These are phyloP conservation scores for Felis chaus DNA, from an alignment of 2,113 vertebrate genomes.

Conservation along the genomic window DNA sequence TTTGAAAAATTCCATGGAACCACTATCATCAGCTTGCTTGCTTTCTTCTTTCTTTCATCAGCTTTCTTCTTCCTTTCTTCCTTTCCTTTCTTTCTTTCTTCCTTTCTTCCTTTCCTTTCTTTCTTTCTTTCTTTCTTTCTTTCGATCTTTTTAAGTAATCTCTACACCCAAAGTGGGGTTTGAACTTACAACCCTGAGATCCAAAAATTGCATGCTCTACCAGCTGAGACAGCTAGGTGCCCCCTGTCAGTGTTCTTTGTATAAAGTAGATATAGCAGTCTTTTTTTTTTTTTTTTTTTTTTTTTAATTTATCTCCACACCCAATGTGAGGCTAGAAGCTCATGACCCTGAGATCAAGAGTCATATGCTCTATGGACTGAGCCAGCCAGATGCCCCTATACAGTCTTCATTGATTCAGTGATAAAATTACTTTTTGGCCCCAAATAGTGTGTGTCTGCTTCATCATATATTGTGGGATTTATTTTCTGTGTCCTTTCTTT, in stretches of 20 bases:
- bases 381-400: background rate
- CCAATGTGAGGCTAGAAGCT: background rate
- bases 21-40: background rate
- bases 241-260: background rate
- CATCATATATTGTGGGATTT: background rate
- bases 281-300: too few species aligned
- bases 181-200: background rate
- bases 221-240: background rate
- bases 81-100: background rate
- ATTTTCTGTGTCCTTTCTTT: constrained; percentile 18
- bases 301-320: background rate
- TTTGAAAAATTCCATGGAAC: background rate
- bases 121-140: background rate
- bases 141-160: background rate
- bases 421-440: constrained; percentile 1
- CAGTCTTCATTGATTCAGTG: background rate
- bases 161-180: background rate
- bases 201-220: background rate
- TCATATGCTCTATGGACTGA: background rate
- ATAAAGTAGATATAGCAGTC: too few species aligned
- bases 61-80: background rate
- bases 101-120: too few species aligned
- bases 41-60: background rate
- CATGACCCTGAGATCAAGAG: background rate
- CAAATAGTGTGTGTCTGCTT: background rate